These are phyloP conservation scores for Mesocentrotus franciscanus DNA, from an alignment of 53 echinoderm and acorn worm genomes.

Conservation along the genomic window DNA sequence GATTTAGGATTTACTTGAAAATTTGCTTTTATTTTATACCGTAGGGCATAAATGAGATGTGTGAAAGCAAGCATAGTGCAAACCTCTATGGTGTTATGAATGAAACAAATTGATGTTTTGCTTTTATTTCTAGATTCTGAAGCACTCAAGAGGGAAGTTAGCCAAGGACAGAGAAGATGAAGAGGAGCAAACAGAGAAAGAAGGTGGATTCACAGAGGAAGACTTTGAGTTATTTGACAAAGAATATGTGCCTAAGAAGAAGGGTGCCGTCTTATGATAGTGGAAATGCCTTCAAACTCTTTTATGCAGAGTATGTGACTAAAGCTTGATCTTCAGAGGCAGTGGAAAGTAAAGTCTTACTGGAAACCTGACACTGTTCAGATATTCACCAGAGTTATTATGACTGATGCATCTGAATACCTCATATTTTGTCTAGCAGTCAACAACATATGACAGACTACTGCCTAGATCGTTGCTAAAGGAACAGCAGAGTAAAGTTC, in stretches of 20 bases:
- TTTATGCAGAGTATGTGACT: background rate
- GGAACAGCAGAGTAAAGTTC: too few species aligned
- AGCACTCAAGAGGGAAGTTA: slow-evolving; percentile 68
- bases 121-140: slow-evolving; percentile 66
- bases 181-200: slow-evolving; percentile 30
- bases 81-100: background rate
- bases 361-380: background rate
- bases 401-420: too few species aligned
- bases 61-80: background rate
- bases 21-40: too few species aligned
- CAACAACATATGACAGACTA: too few species aligned
- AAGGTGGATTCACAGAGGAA: slow-evolving; percentile 71
- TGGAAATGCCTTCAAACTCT: background rate
- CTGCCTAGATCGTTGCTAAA: too few species aligned
- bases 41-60: background rate
- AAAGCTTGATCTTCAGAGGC: background rate
- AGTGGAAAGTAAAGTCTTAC: background rate
- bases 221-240: slow-evolving; percentile 76
- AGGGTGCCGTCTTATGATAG: slow-evolving; percentile 21
- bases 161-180: slow-evolving; percentile 64
- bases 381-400: too few species aligned
- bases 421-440: too few species aligned
- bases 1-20: too few species aligned
- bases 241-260: slow-evolving; percentile 63
- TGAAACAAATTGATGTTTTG: background rate